Base-by-base conservation (phyloP, 37 sponge, comb jelly and placozoan genomes). In the Cliona cf. orientalis region DNA sequence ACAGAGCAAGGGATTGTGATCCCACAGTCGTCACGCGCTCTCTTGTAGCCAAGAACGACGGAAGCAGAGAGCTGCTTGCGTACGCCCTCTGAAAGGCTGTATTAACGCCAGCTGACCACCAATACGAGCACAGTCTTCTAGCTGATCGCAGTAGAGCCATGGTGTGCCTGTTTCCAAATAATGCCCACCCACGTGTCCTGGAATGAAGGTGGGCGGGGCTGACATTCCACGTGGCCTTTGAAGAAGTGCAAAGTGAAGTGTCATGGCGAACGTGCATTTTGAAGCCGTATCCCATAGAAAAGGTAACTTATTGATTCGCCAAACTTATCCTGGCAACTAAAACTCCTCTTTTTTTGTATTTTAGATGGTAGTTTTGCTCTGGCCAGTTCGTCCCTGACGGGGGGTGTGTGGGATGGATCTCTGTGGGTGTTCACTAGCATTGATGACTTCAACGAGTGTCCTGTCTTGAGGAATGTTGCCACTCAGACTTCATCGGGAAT, bases 371-470 rank as follows among this genome's bases (percentile, higher is more conserved):
- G 64, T 39, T 76, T 76, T 61, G 74, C 67, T 6, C 66, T 86
- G 17, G 80, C 46, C 14, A 55, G 71, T 22, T 91, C 92, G 1
- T n/a, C 88, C 11, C 53, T 91, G 63, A 91, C 88, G 7, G 87
- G 88, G 3, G 44, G 61, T 3, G 53, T 61, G 5, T 91, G 92
- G 92, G 87, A 87, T 73, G 92, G 92, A n/a, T 35, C 58, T 0
- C n/a, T 86, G 28, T 86, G 92, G 87, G 79, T 83, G 25, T 91
- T 87, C 40, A 36, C 42, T 19, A 57, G 59, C 80, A 60, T 63
- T 28, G 70, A 83, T 0, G 88, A 91, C 29, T 87, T 74, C 28
- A 40, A 58, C 4, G 42, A 77, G 41, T 70, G 76, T 40, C 78
- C 83, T 39, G 87, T 78, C 36, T 42, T 87, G 46, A 59, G 65